These are phyloP conservation scores for Acanthisitta chloris DNA, from an alignment of 2,113 vertebrate genomes.

Conservation along the genomic window DNA sequence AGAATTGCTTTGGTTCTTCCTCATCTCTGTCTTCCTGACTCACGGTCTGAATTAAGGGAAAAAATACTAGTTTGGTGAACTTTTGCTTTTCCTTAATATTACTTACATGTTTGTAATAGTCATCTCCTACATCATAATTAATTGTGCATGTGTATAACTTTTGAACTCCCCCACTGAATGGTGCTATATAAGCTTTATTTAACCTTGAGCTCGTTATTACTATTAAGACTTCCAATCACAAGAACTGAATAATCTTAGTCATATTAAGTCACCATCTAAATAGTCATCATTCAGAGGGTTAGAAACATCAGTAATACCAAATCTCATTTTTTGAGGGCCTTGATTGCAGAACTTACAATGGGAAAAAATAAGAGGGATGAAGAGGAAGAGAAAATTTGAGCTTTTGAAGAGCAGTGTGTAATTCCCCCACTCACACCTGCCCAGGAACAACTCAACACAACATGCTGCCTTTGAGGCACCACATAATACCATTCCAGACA, in stretches of 20 bases:
- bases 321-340: background rate
- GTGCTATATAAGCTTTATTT: background rate
- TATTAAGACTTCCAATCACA: background rate
- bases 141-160: background rate
- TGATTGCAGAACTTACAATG: background rate
- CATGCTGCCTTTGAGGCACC: background rate
- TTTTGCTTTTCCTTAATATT: background rate
- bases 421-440: background rate
- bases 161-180: background rate
- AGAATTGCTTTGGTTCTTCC: background rate
- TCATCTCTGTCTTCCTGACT: background rate
- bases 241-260: background rate
- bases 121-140: background rate
- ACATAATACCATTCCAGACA: background rate
- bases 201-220: conserved; percentile 40
- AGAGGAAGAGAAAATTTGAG: background rate
- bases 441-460: background rate
- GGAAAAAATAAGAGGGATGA: background rate
- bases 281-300: conserved; percentile 36
- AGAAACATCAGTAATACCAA: background rate
- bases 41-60: rapidly evolving
- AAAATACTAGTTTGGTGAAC: background rate
- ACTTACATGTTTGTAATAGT: background rate
- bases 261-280: background rate
- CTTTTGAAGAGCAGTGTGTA: background rate